Evolutionary conservation across 2,888 invertebrate species (phyloP), one percentile per base, ranked within the genome.

Genomic region (Oscheius sp.): DNA sequence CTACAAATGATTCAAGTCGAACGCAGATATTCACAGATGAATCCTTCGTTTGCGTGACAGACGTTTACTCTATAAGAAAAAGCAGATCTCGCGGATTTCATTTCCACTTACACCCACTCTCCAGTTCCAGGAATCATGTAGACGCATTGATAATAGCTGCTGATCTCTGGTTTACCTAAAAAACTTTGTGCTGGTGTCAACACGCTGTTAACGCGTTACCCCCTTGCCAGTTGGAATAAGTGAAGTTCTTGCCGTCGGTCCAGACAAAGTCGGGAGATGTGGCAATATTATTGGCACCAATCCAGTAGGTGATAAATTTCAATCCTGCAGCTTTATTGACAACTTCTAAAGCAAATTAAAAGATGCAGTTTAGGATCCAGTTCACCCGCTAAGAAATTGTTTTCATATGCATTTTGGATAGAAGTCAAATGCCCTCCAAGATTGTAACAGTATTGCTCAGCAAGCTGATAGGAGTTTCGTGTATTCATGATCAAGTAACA

Each of bases 371-470:
- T n/a, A n/a, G n/a, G n/a, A n/a, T n/a, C n/a, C 2, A 24, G 4
- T 20, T 20, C 2, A 54, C 54, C 33, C 4, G 54, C 54, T 14
- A 54, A 5, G 20, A 33, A 54, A 12, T 17, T 32, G 33, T 54
- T 54, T 33, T 54, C 54, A 54, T 33, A 54, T 2, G 33, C 54
- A n/a, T 54, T 54, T 33, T 54, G 54, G 36, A 54, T 54, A 33
- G 54, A 54, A 17, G 54, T 22, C 17, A 54, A 32, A 54, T 54
- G 54, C 9, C 54, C 54, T 17, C 54, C 54, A 0, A 54, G 32
- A 33, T 54, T 54, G 33, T 54, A 33, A 33, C 54, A 54, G 20
- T 54, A 54, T n/a, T 54, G 33, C 22, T 54, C 54, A 20, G 54
- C 32, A n/a, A 54, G 33, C 5, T 17, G 20, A n/a, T 32, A 54